phyloP scores from a whole-genome alignment of 2,888 invertebrate genomes.

The Limnephilus rhombicus region DNA sequence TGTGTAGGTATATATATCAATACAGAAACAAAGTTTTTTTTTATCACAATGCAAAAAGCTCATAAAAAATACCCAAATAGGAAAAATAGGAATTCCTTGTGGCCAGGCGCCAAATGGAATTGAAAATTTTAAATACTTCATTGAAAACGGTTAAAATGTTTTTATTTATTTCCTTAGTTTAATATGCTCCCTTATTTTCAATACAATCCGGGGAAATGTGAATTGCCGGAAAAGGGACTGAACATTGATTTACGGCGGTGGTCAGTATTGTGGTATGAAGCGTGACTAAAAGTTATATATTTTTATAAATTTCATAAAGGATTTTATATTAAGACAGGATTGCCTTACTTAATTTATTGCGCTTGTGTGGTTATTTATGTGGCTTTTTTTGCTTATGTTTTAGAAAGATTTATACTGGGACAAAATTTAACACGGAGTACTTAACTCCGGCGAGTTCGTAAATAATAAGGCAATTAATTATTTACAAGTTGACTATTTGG shows the following conservation, averaged over 20 bases:
- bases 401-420: slow-evolving; percentile 20
- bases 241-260: slow-evolving; percentile 26
- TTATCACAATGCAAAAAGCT: not conserved
- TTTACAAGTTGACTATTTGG: not conserved
- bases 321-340: slow-evolving; percentile 42
- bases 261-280: slow-evolving; percentile 32
- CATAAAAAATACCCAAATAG: not conserved
- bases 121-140: not conserved
- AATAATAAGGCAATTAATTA: not conserved
- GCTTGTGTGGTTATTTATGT: slow-evolving; percentile 26
- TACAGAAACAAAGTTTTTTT: not conserved
- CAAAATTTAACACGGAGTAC: slow-evolving; percentile 5
- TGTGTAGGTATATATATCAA: too few relatives aligned
- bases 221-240: slow-evolving; percentile 12
- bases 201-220: not conserved
- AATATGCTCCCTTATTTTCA: slow-evolving; percentile 18
- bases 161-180: not conserved
- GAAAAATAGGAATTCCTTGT: not conserved
- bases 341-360: slow-evolving; percentile 43
- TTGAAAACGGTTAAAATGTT: not conserved
- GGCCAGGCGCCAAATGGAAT: not conserved
- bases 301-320: slow-evolving; percentile 50
- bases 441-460: not conserved
- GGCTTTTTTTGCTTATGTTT: slow-evolving; percentile 9
- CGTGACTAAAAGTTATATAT: slow-evolving; percentile 43